A percentile compares a stretch with the other conserved stretches of the same genome.
Conservation (phyloP, 1,140 invertebrate species). For the Papilio xuthus region DNA sequence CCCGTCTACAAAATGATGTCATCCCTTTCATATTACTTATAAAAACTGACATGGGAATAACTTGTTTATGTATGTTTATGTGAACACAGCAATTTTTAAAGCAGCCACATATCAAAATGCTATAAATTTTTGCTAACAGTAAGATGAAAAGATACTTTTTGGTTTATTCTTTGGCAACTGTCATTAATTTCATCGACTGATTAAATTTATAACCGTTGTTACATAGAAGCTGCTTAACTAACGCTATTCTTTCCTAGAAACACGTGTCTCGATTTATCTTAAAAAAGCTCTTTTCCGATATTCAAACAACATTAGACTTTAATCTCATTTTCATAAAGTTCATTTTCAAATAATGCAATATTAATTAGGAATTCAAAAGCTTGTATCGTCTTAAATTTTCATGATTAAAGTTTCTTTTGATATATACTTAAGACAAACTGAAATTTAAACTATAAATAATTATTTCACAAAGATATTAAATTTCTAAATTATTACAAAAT, state of each 20-base stretch:
- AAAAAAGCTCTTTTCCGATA: neutral
- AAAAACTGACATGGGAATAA: too few species aligned
- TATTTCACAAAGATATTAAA: neutral
- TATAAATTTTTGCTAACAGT: too few species aligned
- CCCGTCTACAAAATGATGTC: neutral
- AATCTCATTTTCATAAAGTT: neutral
- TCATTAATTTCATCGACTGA: neutral
- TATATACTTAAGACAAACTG: neutral
- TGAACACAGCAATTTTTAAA: too few species aligned
- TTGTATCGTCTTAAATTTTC: neutral
- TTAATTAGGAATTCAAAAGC: neutral
- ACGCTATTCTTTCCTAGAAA: conserved; percentile 5
- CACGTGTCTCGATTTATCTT: neutral
- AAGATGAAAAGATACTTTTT: neutral
- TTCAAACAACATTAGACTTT: neutral
- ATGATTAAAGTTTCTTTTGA: neutral
- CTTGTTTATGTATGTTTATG: too few species aligned
- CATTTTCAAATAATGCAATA: neutral
- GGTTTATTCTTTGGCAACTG: neutral
- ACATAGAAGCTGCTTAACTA: neutral
- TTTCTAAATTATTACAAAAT: neutral
- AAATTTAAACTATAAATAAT: neutral
- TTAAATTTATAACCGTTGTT: neutral
- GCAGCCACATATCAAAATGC: too few species aligned
- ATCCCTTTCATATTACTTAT: too few species aligned